Evolutionary conservation across 2,113 vertebrate species (phyloP), one percentile per base, ranked within the genome.

Genomic region (Oncorhynchus masou): DNA sequence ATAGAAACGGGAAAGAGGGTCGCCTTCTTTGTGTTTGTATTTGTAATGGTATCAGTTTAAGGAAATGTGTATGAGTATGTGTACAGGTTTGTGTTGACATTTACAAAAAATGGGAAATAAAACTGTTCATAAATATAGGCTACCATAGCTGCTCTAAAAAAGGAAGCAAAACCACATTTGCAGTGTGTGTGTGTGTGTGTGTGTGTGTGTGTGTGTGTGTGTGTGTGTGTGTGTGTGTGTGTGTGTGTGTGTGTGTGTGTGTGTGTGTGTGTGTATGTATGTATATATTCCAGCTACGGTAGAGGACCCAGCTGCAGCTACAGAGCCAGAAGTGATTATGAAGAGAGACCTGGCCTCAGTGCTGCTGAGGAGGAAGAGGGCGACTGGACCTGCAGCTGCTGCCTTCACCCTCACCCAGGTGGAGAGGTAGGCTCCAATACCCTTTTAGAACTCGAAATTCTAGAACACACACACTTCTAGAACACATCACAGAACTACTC

Each of bases 271-370:
- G 51, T 54, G 15, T n/a, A 39, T 31, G 49, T 24, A 22, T 54
- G 13, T 64, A 1, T 70, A 19, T 20, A 9, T n/a, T 19, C 51
- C 59, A 62, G 59, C 8, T 16, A 7, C 59, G 9, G 8, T n/a
- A 24, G 59, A 62, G 59, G 59, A 62, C 19, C 19, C 59, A 62
- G 59, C 19, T 22, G n/a, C 19, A n/a, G 59, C 60, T 6, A 65
- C 83, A 83, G 90, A 76, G 1, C 1, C 84, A 70, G 74, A 80
- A 1, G 91, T 94, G 80, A 73, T 93, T 2, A 72, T 91, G 87
- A 92, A 92, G 80, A 89, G 92, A 74, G 91, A 92, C 78, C 74
- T 93, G 66, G 92, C 93, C 4, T 73, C 90, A 20, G 84, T 87
- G 69, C 71, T 94, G 60, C 87, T 94, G 81, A 90, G 90, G 83